phyloP scores from a whole-genome alignment of 2,113 vertebrate genomes.

The Plectropomus leopardus region DNA sequence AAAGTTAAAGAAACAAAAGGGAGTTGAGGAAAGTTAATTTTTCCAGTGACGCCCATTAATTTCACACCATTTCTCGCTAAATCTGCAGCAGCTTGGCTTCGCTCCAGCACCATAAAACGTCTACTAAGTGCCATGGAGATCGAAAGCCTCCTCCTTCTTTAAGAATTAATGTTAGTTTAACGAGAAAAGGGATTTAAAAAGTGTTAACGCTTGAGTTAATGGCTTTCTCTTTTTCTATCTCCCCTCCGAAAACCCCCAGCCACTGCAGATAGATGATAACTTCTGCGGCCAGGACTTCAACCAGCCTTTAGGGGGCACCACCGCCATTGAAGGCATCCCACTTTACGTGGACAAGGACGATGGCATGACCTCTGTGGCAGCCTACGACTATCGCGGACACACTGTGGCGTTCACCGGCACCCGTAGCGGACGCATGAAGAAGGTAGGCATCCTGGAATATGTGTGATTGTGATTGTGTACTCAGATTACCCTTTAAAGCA shows the following conservation, averaged over 20 bases:
- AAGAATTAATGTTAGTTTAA: slow-evolving; percentile 68
- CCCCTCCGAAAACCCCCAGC: slow-evolving; percentile 81
- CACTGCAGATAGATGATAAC: slow-evolving; percentile 96
- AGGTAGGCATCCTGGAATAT: slow-evolving; percentile 85
- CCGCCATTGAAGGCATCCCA: slow-evolving; percentile 93
- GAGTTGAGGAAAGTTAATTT: slow-evolving; percentile 35
- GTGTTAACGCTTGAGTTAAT: slow-evolving; percentile 53
- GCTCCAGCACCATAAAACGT: slow-evolving; percentile 46
- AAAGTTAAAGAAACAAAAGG: background rate
- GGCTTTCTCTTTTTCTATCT: slow-evolving; percentile 5
- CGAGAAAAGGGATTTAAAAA: slow-evolving; percentile 51
- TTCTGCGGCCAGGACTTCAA: slow-evolving; percentile 99
- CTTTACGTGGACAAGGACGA: slow-evolving; percentile 97
- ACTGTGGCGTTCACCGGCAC: slow-evolving; percentile 95
- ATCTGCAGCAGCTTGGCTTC: slow-evolving; percentile 40
- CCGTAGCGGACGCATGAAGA: slow-evolving; percentile 91
- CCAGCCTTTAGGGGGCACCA: slow-evolving; percentile 95
- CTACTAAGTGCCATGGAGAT: slow-evolving; percentile 44
- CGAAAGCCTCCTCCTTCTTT: slow-evolving; percentile 59
- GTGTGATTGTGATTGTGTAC: background rate
- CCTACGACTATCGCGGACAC: slow-evolving; percentile 94
- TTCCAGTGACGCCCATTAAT: slow-evolving; percentile 30
- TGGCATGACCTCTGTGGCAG: slow-evolving; percentile 95
- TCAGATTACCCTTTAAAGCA: background rate
- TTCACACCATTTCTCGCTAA: slow-evolving; percentile 46